Percentiles rank a stretch among this genome's conserved stretches.
These are phyloP conservation scores for Cyprinodon brontotheroides DNA, from an alignment of 2,113 vertebrate species.

Conservation along the genomic window DNA sequence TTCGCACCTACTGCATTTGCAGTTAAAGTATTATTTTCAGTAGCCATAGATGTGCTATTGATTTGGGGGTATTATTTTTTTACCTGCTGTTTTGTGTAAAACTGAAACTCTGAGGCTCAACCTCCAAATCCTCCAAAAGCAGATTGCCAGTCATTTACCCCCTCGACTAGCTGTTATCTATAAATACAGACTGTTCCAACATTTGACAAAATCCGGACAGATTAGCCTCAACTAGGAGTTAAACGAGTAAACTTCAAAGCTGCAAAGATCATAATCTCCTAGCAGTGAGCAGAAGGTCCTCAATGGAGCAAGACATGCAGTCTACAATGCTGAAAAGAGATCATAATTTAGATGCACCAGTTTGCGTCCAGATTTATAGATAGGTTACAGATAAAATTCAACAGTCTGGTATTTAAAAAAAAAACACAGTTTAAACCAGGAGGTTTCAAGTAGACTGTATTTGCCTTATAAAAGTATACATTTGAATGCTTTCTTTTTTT, in stretches of 20 bases:
- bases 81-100: slow-evolving; percentile 45
- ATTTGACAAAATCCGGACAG: slow-evolving; percentile 73
- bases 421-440: slow-evolving; percentile 19
- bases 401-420: slow-evolving; percentile 18
- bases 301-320: slow-evolving; percentile 41
- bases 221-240: slow-evolving; percentile 77
- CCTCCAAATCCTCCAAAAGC: slow-evolving; percentile 60
- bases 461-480: slow-evolving; percentile 1
- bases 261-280: slow-evolving; percentile 68
- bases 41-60: slow-evolving; percentile 55
- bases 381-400: slow-evolving; percentile 34
- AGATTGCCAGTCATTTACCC: slow-evolving; percentile 52
- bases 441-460: slow-evolving; percentile 3
- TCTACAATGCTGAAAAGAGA: slow-evolving; percentile 55
- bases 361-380: slow-evolving; percentile 46
- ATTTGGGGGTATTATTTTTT: slow-evolving; percentile 60
- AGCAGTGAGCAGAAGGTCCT: slow-evolving; percentile 60
- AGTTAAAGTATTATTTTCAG: slow-evolving; percentile 39
- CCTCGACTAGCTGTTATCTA: slow-evolving; percentile 72
- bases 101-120: slow-evolving; percentile 54
- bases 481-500: neutral
- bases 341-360: slow-evolving; percentile 72
- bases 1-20: slow-evolving; percentile 46
- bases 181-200: slow-evolving; percentile 71
- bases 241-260: slow-evolving; percentile 77